Conservation (phyloP, 2,797 vertebrate species). For the Artibeus jamaicensis region DNA sequence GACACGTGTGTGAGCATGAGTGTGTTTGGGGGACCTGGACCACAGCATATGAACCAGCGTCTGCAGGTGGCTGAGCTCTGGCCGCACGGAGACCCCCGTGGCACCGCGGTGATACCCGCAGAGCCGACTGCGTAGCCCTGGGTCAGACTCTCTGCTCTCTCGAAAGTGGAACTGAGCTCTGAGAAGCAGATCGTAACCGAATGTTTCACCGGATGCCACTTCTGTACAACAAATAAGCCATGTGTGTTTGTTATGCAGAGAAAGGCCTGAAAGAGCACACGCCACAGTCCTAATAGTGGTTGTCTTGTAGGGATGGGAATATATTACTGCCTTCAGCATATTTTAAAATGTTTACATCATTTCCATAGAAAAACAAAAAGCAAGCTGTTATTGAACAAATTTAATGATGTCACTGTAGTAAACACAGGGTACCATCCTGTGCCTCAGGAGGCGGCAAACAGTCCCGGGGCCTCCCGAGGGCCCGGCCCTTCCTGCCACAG, state of each 20-base stretch:
- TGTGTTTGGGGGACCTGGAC: not conserved
- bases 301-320: not conserved
- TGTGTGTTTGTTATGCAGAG: not conserved
- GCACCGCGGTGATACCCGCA: rapidly evolving
- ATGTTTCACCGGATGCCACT: not conserved
- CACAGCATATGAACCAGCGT: not conserved
- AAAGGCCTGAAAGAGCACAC: not conserved
- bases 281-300: not conserved
- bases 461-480: not conserved
- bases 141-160: not conserved
- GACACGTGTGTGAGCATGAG: not conserved
- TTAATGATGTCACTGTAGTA: too few relatives aligned
- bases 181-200: not conserved
- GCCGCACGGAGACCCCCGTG: not conserved
- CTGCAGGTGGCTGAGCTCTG: rapidly evolving
- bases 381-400: too few relatives aligned
- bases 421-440: not conserved
- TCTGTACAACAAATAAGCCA: not conserved
- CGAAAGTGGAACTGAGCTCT: not conserved
- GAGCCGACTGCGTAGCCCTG: rapidly evolving
- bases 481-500: not conserved
- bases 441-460: not conserved
- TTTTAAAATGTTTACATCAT: too few relatives aligned
- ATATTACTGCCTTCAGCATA: not conserved
- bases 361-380: too few relatives aligned